These are phyloP conservation scores for Dreissena rostriformis DNA, from an alignment of 1,140 invertebrate species.

Conservation along the genomic window DNA sequence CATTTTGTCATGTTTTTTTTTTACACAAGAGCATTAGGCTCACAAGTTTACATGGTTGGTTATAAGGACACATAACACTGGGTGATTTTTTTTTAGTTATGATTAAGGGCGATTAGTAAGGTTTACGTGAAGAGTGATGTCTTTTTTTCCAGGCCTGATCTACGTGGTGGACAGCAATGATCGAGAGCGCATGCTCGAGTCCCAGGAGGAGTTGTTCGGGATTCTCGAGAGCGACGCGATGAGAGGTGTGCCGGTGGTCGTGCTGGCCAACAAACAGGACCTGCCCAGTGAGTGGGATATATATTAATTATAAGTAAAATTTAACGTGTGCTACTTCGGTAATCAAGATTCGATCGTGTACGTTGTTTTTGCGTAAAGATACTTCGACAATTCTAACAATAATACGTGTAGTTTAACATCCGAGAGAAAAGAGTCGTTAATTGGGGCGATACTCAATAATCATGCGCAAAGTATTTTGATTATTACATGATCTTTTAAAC, in stretches of 20 bases:
- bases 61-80: background rate
- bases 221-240: conserved; percentile 79
- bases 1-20: background rate
- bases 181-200: conserved; percentile 97
- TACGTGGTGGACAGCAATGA: conserved; percentile 99
- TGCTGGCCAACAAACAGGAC: conserved; percentile 81
- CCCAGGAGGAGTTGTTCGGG: conserved; percentile 92
- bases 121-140: background rate
- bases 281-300: conserved; percentile 69
- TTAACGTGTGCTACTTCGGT: too few relatives aligned
- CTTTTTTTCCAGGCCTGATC: conserved; percentile 89
- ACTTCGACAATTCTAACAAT: too few relatives aligned
- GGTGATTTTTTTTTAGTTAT: background rate
- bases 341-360: too few relatives aligned
- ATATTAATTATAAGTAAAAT: too few relatives aligned
- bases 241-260: conserved; percentile 76
- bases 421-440: too few relatives aligned
- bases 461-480: too few relatives aligned
- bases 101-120: background rate
- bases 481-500: too few relatives aligned
- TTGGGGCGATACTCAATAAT: too few relatives aligned
- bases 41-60: background rate
- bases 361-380: too few relatives aligned
- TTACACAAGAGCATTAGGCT: background rate
- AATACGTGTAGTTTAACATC: too few relatives aligned